Conservation (phyloP, 2,113 vertebrate species). For the Ellobius talpinus region DNA sequence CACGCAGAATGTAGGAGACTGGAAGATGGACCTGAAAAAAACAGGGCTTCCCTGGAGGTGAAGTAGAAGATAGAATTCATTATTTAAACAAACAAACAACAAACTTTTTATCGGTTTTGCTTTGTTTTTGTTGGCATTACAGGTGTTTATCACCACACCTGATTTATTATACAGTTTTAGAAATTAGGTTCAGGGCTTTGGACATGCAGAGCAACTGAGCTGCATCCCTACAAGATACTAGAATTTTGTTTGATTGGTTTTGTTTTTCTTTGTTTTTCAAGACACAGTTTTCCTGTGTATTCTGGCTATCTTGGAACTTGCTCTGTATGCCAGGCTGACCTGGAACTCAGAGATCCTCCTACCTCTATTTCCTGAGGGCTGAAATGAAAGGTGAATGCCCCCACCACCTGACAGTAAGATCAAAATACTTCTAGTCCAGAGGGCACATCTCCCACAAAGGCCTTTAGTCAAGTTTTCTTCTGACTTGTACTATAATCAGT, state of each 20-base stretch:
- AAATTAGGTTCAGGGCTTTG: not conserved
- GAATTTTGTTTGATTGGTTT: not conserved
- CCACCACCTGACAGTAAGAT: not conserved
- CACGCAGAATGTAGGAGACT: not conserved
- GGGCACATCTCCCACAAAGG: not conserved
- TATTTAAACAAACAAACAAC: not conserved
- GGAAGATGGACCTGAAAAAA: not conserved
- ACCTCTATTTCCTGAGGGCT: not conserved
- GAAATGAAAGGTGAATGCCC: not conserved
- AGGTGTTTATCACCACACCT: too few relatives aligned
- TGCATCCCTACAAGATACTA: not conserved
- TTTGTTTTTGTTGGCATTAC: not conserved
- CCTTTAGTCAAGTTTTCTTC: not conserved
- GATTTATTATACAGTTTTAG: not conserved
- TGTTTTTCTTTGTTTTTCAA: not conserved
- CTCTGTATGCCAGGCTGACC: not conserved
- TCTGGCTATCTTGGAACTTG: not conserved
- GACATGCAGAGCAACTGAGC: not conserved
- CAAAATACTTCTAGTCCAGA: not conserved
- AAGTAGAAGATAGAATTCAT: not conserved
- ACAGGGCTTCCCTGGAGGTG: not conserved
- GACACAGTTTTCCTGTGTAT: not conserved
- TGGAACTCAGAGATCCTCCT: not conserved
- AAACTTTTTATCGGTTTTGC: not conserved
- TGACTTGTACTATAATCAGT: not conserved